Evolutionary conservation across 2,113 vertebrate genomes (phyloP).

Genomic region (Osmerus eperlanus): DNA sequence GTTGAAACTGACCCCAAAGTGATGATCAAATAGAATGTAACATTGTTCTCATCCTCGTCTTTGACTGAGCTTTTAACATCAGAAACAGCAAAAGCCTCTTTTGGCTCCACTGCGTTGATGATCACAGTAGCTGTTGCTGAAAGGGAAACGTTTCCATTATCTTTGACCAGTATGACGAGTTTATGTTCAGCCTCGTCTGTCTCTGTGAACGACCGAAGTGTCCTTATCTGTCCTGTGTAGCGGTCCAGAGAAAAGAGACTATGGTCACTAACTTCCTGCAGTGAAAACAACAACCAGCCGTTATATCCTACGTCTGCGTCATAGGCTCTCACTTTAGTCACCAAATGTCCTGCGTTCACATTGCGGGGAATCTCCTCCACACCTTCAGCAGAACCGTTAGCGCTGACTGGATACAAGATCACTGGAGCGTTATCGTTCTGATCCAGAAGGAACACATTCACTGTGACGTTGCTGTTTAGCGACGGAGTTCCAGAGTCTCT

Average conservation of each 20-base stretch:
- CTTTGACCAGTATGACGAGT: conserved; percentile 28
- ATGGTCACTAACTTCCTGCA: conserved; percentile 24
- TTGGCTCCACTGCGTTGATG: conserved; percentile 14
- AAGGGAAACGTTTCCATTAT: conserved; percentile 27
- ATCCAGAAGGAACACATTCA: conserved; percentile 31
- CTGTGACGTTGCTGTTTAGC: conserved; percentile 29
- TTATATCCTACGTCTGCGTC: conserved; percentile 37
- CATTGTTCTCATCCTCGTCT: conserved; percentile 6
- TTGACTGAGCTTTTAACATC: background rate
- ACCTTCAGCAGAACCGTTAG: conserved; percentile 16
- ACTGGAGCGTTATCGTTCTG: conserved; percentile 41
- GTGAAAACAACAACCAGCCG: conserved; percentile 25
- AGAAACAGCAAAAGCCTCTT: conserved; percentile 10
- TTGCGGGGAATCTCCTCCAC: conserved; percentile 20
- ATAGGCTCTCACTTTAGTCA: conserved; percentile 23
- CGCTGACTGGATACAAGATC: conserved; percentile 10
- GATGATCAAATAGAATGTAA: conserved; percentile 33
- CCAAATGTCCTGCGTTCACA: conserved; percentile 23
- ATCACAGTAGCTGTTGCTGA: conserved; percentile 21
- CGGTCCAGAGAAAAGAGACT: conserved; percentile 24
- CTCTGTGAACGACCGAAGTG: conserved; percentile 25
- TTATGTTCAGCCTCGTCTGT: conserved; percentile 22
- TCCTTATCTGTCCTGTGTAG: conserved; percentile 32
- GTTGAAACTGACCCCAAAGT: conserved; percentile 22
- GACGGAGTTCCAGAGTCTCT: conserved; percentile 37